Conservation (phyloP, 2,888 invertebrate genomes). For the Notodonta ziczac region DNA sequence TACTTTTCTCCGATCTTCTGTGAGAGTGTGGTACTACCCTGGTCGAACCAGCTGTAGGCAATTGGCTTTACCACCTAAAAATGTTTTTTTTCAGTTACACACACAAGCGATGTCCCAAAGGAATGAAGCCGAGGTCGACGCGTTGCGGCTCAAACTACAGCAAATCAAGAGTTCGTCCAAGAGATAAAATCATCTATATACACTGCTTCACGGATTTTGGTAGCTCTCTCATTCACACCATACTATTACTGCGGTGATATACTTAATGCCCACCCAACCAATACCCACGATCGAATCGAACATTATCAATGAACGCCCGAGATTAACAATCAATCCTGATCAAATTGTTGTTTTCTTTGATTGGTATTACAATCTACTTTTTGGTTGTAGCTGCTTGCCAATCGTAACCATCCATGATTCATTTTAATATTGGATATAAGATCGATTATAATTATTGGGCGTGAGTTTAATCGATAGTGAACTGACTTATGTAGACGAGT, state of each 20-base stretch:
- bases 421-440: no score
- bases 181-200: constrained; percentile 65
- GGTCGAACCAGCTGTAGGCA: no score
- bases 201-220: constrained; percentile 43
- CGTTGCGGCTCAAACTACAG: constrained; percentile 78
- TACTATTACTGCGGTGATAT: constrained; percentile 12
- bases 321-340: no score
- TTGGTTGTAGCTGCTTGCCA: no score
- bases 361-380: no score
- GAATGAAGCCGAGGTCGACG: constrained; percentile 78
- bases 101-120: constrained; percentile 68
- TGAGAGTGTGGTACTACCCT: no score
- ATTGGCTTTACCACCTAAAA: no score
- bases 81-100: constrained; percentile 61
- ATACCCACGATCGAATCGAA: background rate
- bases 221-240: constrained; percentile 58
- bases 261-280: background rate
- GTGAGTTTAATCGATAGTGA: no score
- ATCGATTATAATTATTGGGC: no score
- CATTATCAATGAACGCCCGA: background rate
- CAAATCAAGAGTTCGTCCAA: constrained; percentile 82
- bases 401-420: no score
- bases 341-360: no score
- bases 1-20: no score
- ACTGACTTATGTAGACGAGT: background rate